phyloP scores from a whole-genome alignment of 2,888 invertebrate genomes.

The Homarus gammarus region DNA sequence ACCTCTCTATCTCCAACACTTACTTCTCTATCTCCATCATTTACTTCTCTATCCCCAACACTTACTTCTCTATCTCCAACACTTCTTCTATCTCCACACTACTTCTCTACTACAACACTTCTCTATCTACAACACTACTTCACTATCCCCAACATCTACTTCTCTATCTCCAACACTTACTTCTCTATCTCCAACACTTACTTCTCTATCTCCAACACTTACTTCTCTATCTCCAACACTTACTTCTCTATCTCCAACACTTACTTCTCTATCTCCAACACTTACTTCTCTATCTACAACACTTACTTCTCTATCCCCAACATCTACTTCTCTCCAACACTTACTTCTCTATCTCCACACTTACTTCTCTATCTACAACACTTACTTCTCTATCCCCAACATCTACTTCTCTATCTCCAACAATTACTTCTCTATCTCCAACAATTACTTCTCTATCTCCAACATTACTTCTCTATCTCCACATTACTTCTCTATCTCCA shows the following conservation, averaged over 20 bases:
- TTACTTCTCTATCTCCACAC: neutral
- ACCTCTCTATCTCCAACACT: neutral
- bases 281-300: neutral
- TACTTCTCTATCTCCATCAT: neutral
- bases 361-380: no score
- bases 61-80: no score
- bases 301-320: neutral
- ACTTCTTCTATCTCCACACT: no score
- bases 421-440: no score
- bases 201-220: neutral
- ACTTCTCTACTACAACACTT: no score
- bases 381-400: no score
- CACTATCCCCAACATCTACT: neutral
- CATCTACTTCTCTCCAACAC: neutral
- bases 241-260: neutral
- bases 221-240: neutral
- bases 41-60: neutral
- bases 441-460: no score
- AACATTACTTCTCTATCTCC: no score
- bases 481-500: no score
- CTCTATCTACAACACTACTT: no score
- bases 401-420: no score
- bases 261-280: neutral
- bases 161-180: neutral
- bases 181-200: no score